Conservation (phyloP, 2,113 vertebrate species). For the Dunckerocampus dactyliophorus region DNA sequence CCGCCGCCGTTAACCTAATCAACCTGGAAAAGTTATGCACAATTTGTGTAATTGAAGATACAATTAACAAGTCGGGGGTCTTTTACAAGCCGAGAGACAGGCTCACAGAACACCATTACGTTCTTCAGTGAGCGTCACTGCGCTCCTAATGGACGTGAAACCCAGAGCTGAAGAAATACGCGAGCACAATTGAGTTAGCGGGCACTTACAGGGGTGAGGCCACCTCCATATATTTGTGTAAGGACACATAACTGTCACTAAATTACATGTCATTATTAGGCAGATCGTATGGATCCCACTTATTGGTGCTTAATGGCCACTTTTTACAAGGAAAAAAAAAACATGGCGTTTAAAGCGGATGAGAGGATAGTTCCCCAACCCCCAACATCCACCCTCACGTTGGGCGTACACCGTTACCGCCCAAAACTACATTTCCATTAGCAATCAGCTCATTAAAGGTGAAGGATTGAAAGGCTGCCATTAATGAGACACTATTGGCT, state of each 20-base stretch:
- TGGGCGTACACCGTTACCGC: slow-evolving; percentile 62
- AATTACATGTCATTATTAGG: slow-evolving; percentile 69
- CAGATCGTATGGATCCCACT: slow-evolving; percentile 64
- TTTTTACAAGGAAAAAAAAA: slow-evolving; percentile 28
- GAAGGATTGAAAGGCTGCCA: slow-evolving; percentile 50
- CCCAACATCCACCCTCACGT: slow-evolving; percentile 12
- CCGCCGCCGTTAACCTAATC: neutral
- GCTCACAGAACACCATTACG: slow-evolving; percentile 49
- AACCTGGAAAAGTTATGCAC: slow-evolving; percentile 8
- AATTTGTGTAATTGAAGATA: slow-evolving; percentile 53
- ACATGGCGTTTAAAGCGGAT: slow-evolving; percentile 34
- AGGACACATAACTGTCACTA: slow-evolving; percentile 73
- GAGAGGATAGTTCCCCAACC: slow-evolving; percentile 16
- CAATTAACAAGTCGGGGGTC: slow-evolving; percentile 48
- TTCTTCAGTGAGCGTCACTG: slow-evolving; percentile 52
- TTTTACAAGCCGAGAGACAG: slow-evolving; percentile 6
- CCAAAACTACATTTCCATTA: slow-evolving; percentile 55
- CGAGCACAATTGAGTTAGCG: slow-evolving; percentile 70
- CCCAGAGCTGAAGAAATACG: slow-evolving; percentile 62
- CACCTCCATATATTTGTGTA: slow-evolving; percentile 69
- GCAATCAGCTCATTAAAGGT: slow-evolving; percentile 53
- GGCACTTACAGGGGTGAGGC: slow-evolving; percentile 68
- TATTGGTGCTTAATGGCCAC: slow-evolving; percentile 63
- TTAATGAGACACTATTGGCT: slow-evolving; percentile 36
- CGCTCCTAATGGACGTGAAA: slow-evolving; percentile 75